These are phyloP conservation scores for Phyto melanocephala DNA, from an alignment of 2,888 invertebrate species.

Conservation along the genomic window DNA sequence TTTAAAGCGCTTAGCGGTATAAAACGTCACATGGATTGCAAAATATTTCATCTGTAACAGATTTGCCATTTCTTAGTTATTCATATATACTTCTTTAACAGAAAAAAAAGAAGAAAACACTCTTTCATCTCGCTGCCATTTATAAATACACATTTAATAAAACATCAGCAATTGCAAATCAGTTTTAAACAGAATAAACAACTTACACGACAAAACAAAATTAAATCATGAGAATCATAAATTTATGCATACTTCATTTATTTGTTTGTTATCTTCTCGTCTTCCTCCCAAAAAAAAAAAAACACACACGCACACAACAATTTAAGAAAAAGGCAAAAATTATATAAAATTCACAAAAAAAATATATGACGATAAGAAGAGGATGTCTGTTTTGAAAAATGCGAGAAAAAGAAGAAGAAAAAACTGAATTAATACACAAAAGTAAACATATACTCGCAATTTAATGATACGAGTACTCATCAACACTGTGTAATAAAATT, in stretches of 20 bases:
- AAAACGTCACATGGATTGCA: too few relatives aligned
- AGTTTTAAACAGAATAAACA: constrained; percentile 43
- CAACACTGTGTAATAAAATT: constrained; percentile 7
- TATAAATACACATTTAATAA: constrained; percentile 41
- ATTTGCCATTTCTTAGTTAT: too few relatives aligned
- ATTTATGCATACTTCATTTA: constrained; percentile 37
- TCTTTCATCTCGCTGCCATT: neutral
- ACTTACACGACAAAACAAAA: constrained; percentile 16
- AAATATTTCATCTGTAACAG: too few relatives aligned
- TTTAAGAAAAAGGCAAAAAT: constrained; percentile 20
- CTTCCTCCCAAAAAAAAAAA: neutral
- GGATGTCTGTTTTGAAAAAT: constrained; percentile 18
- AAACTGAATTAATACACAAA: constrained; percentile 24
- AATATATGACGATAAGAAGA: neutral
- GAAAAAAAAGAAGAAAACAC: neutral
- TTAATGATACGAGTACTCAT: constrained; percentile 25
- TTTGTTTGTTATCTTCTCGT: neutral
- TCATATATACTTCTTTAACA: neutral
- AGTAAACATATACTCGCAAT: constrained; percentile 28
- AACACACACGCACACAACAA: too few relatives aligned
- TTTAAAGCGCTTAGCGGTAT: too few relatives aligned
- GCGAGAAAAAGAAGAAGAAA: neutral
- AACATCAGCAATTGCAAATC: constrained; percentile 59
- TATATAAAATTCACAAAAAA: constrained; percentile 16
- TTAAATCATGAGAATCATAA: constrained; percentile 58